Conservation (phyloP, 53 echinoderm and acorn worm species). For the Echinometra lucunter region DNA sequence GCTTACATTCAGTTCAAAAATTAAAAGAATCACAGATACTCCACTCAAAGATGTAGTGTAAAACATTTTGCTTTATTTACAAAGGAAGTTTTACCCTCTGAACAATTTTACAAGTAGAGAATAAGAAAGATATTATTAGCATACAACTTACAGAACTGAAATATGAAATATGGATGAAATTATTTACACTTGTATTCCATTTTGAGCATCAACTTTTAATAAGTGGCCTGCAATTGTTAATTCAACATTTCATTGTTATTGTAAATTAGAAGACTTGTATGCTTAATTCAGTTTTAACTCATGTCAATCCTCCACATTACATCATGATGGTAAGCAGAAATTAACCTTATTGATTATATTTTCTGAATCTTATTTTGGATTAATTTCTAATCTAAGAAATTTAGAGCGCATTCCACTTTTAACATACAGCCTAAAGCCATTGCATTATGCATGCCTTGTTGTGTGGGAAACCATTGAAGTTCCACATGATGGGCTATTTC, state of each 20-base stretch:
- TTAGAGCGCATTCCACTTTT: too few relatives aligned
- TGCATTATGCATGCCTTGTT: neutral
- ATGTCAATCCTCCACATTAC: neutral
- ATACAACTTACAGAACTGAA: neutral
- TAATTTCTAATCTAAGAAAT: too few relatives aligned
- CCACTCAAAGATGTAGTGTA: too few relatives aligned
- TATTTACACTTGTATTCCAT: too few relatives aligned
- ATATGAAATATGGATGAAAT: too few relatives aligned
- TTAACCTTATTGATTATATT: neutral
- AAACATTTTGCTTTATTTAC: too few relatives aligned
- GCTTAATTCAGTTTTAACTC: neutral
- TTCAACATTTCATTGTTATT: too few relatives aligned
- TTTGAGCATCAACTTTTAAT: too few relatives aligned
- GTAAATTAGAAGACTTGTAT: neutral
- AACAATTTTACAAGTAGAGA: too few relatives aligned
- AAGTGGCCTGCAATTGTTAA: neutral
- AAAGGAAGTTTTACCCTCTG: too few relatives aligned
- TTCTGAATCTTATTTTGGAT: neutral
- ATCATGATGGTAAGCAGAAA: neutral
- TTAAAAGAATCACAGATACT: too few relatives aligned
- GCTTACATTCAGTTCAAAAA: too few relatives aligned
- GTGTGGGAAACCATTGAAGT: conserved; percentile 2
- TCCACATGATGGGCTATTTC: neutral
- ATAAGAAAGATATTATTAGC: neutral
- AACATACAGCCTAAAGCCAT: neutral